These are phyloP conservation scores for Protomyctophum bolini DNA, from an alignment of 2,113 vertebrate species.

Conservation along the genomic window DNA sequence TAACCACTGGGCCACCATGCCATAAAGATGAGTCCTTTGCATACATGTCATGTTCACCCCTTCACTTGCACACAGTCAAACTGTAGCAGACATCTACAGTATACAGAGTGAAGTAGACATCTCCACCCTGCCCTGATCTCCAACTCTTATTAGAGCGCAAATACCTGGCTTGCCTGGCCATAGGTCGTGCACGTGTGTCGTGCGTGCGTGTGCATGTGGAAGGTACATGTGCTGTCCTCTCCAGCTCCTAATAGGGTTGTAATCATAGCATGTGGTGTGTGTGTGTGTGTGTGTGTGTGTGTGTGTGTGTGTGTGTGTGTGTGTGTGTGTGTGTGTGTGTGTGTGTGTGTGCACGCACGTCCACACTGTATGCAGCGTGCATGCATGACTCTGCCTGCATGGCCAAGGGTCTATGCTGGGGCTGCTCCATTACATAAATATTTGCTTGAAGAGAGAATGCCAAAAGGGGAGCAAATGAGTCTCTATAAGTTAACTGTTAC, in stretches of 20 bases:
- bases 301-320: not conserved
- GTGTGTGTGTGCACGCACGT: not conserved
- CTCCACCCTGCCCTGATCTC: no score
- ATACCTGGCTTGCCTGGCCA: no score
- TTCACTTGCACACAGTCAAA: no score
- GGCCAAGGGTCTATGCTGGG: slow-evolving; percentile 31
- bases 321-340: not conserved
- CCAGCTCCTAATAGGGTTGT: slow-evolving; percentile 52
- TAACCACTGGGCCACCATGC: no score
- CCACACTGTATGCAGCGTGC: not conserved
- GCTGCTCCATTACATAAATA: slow-evolving; percentile 61
- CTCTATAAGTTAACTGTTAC: slow-evolving; percentile 28
- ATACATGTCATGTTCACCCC: no score
- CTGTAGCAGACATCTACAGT: no score
- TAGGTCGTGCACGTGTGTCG: no score
- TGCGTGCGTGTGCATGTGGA: no score
- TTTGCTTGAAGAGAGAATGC: slow-evolving; percentile 47
- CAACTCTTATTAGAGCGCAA: no score
- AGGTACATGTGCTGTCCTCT: slow-evolving; percentile 19
- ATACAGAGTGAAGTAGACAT: no score
- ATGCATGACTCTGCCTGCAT: slow-evolving; percentile 1
- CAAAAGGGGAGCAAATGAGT: slow-evolving; percentile 22
- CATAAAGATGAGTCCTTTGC: no score
- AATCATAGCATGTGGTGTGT: slow-evolving; percentile 16
- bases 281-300: no score